Base-by-base conservation (phyloP, 2,113 vertebrate species). In the Odocoileus virginianus region DNA sequence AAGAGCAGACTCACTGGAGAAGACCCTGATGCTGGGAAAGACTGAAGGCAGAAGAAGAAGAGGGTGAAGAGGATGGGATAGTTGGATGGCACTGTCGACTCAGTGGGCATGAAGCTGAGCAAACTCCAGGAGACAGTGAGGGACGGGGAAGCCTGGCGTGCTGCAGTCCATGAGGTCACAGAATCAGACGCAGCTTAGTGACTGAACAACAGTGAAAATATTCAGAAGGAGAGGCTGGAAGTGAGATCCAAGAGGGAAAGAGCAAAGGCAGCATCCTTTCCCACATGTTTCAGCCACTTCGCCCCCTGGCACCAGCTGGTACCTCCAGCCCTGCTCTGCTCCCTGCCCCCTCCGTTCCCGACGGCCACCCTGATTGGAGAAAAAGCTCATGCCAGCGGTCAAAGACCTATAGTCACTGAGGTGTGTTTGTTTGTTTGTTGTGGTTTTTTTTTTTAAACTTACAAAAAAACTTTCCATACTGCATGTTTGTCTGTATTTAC, bases 291-390 rank as follows among this genome's bases (percentile, higher is more conserved):
- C 71, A 76, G 40, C 33, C 4, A 13, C 64, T 13, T 8, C 3
- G 10, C 4, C 23, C 33, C 25, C 25, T 13, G 11, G 6, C 47
- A 21, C 82, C 82, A 78, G 40, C 8, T 61, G 0, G 0, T 16
- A 7, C 27, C 21, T 30, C 71, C 5, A 21, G 2, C 3, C 33
- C 23, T 50, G 8, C 4, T 16, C 43, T 2, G 4, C 19, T 19
- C 28, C 76, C 12, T 12, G 13, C 33, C 3, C 45, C 25, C 54
- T 47, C 19, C 0, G 30, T 21, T 47, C 25, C 45, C 16, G 30
- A 6, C 11, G 13, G 74, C 27, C 45, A 40, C 61, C 83, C 74
- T 83, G 60, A 43, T 5, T 45, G 3, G 45, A 78, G 61, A 67
- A 81, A 14, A 52, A 64, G 27, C 33, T 88, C 16, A 6, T 89